Evolutionary conservation across 2,888 invertebrate genomes (phyloP), one percentile per base, ranked within the genome.

Genomic region (Amiota communis): DNA sequence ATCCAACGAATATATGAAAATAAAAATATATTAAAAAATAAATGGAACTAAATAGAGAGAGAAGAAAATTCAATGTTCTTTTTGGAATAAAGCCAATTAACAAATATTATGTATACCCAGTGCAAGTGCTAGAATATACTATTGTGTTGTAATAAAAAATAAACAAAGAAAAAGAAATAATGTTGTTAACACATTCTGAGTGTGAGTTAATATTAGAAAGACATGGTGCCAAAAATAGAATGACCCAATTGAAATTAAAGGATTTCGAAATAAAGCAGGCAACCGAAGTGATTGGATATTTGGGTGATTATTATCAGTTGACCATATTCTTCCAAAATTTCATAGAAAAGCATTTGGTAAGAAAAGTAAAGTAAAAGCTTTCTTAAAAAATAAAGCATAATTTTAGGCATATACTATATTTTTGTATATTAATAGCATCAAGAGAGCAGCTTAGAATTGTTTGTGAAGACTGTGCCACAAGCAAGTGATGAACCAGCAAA

Each of bases 291-390:
- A 75, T 83, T 61, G 88, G 88, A 1, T 88, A 82, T 79, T 79
- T 88, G 56, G 88, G 88, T 15, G 87, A 88, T 70, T 88, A 88
- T 79, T 88, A 83, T 75, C 64, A 76, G 59, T 75, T 88, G 61
- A 76, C 72, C 3, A 71, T 87, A 47, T 70, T 15, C 1, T 23
- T 20, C 46, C 3, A 23, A 2, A 23, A 3, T 23, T 2, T 36
- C 36, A 6, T 36, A 36, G 36, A 6, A 36, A 36, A 36, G 4
- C 70, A 70, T 63, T 61, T 8, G 47, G 70, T 49, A 59, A 70
- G 70, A 12, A 36, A 9, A 48, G 4, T 6, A 6, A 36, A 36
- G 11, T 36, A 36, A 36, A 36, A n/a, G 51, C 48, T 49, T 59
- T 11, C 20, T 61, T 59, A 51, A 1, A 23, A 64, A 70, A 59